These are phyloP conservation scores for Chelonoidis abingdonii DNA, from an alignment of 2,113 vertebrate genomes.

Conservation along the genomic window DNA sequence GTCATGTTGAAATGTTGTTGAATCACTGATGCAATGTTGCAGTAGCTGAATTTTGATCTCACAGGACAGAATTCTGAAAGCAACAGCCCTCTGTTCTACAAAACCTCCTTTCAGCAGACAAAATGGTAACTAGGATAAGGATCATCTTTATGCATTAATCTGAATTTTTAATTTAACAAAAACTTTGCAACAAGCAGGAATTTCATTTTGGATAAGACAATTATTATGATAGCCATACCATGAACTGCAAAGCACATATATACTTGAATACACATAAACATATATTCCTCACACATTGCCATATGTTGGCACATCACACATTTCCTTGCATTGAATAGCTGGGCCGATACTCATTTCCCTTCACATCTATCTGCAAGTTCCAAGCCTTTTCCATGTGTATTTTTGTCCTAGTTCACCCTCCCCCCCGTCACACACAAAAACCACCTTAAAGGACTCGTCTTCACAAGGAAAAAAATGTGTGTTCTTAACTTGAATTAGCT, in stretches of 20 bases:
- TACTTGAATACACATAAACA: slow-evolving; percentile 4
- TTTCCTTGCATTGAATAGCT: slow-evolving; percentile 46
- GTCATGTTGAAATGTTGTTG: background rate
- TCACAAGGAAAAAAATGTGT: background rate
- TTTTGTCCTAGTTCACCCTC: background rate
- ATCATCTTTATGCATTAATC: background rate
- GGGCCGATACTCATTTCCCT: slow-evolving; percentile 58
- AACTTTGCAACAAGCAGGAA: background rate
- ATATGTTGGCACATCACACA: slow-evolving; percentile 59
- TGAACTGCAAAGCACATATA: slow-evolving; percentile 30
- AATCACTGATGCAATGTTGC: background rate
- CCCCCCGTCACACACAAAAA: no score
- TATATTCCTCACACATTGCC: slow-evolving; percentile 66
- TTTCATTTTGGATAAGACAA: slow-evolving; percentile 42
- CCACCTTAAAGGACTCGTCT: slow-evolving; percentile 25
- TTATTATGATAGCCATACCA: slow-evolving; percentile 8
- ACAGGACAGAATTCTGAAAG: background rate
- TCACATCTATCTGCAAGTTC: slow-evolving; percentile 68
- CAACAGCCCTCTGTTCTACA: background rate
- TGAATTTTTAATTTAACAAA: background rate
- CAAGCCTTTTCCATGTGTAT: slow-evolving; percentile 31
- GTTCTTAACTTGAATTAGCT: background rate
- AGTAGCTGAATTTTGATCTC: background rate
- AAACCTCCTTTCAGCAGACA: background rate
- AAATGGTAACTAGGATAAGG: background rate